These are phyloP conservation scores for Erebia ligea DNA, from an alignment of 2,888 invertebrate species.

Conservation along the genomic window DNA sequence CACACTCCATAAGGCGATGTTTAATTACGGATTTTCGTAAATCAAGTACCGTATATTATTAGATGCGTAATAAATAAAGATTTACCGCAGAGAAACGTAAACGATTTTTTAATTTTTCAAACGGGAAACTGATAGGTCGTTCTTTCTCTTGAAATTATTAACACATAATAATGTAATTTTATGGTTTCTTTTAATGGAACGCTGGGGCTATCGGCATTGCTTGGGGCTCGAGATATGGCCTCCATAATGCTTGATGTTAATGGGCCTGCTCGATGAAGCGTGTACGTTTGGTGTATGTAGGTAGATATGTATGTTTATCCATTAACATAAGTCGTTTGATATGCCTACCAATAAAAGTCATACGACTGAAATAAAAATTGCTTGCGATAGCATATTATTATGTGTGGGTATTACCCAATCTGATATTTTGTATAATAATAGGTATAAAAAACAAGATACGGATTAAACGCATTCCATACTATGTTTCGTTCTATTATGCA, in stretches of 20 bases:
- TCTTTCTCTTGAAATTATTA: constrained; percentile 78
- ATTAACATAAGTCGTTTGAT: constrained; percentile 38
- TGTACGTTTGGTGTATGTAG: constrained; percentile 3
- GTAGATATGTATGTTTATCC: constrained; percentile 28
- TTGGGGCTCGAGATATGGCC: constrained; percentile 68
- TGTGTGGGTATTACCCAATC: background rate
- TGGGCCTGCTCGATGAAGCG: constrained; percentile 59
- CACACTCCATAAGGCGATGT: constrained; percentile 58
- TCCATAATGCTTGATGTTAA: constrained; percentile 75
- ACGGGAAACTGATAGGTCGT: constrained; percentile 54
- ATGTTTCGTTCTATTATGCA: background rate
- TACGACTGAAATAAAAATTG: constrained; percentile 32
- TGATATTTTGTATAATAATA: background rate
- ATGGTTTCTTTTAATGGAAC: constrained; percentile 81
- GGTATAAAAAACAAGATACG: background rate
- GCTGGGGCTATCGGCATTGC: constrained; percentile 68
- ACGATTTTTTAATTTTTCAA: constrained; percentile 69
- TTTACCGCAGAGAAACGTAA: constrained; percentile 54
- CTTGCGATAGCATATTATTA: constrained; percentile 23
- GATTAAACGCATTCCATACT: background rate
- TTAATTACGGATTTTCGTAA: constrained; percentile 47
- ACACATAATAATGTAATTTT: constrained; percentile 83
- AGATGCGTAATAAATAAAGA: constrained; percentile 48
- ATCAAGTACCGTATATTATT: constrained; percentile 22
- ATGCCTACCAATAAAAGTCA: constrained; percentile 36